phyloP scores from a whole-genome alignment of 2,888 invertebrate genomes.

The Aromia moschata region DNA sequence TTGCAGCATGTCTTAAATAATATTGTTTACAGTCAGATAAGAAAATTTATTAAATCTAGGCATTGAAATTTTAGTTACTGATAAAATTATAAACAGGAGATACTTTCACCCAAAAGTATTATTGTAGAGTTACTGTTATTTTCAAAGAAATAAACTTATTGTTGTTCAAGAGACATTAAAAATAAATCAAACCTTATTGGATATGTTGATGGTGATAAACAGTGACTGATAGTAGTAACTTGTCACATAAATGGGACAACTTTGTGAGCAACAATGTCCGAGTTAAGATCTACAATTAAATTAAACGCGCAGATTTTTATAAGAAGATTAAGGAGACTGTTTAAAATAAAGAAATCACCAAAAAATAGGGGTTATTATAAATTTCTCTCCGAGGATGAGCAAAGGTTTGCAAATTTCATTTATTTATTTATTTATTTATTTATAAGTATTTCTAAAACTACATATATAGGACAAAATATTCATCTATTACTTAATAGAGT shows the following conservation, averaged over 20 bases:
- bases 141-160: background rate
- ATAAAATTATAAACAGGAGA: background rate
- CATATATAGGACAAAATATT: conserved; percentile 10
- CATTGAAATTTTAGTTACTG: background rate
- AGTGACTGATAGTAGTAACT: conserved; percentile 9
- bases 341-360: conserved; percentile 63
- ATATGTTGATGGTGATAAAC: conserved; percentile 11
- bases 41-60: background rate
- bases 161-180: no score
- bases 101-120: background rate
- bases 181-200: no score
- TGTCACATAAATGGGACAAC: conserved; percentile 37
- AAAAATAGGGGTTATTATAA: conserved; percentile 70
- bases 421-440: background rate
- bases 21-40: conserved; percentile 14
- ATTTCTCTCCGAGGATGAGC: conserved; percentile 76
- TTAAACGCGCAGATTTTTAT: conserved; percentile 31
- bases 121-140: conserved; percentile 1
- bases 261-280: conserved; percentile 43
- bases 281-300: conserved; percentile 34
- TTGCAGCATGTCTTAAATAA: background rate
- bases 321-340: conserved; percentile 45
- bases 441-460: background rate
- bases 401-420: conserved; percentile 65
- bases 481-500: background rate